Conservation (phyloP, 2,113 vertebrate genomes). For the Rostratula benghalensis region DNA sequence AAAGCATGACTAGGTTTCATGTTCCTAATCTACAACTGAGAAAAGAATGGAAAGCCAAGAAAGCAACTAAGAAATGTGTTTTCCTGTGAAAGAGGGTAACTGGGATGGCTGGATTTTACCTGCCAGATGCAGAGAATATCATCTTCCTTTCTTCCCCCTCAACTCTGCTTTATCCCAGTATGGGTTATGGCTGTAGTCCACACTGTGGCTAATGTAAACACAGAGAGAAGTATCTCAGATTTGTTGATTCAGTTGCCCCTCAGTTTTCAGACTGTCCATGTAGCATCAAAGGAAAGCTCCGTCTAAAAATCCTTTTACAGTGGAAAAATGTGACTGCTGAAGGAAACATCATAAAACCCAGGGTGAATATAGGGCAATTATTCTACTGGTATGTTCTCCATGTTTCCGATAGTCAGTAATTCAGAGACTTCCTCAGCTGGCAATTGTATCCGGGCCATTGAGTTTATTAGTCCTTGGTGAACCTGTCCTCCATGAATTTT, state of each 20-base stretch:
- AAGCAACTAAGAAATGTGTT: not conserved
- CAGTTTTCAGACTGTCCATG: fast-evolving
- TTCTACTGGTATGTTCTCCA: not conserved
- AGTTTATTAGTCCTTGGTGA: not conserved
- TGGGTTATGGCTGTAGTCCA: not conserved
- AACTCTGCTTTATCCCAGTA: not conserved
- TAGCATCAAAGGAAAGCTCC: not conserved
- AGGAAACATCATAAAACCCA: not conserved
- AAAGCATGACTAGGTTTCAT: not conserved
- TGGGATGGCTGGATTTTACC: not conserved
- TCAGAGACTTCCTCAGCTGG: not conserved
- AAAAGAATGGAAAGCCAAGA: not conserved
- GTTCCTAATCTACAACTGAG: not conserved
- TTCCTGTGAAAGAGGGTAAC: not conserved
- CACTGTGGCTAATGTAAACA: not conserved
- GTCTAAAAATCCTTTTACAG: not conserved
- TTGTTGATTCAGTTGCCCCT: not conserved
- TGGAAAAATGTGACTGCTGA: not conserved
- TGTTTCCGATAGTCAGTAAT: not conserved
- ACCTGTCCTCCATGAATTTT: not conserved
- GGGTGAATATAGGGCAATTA: not conserved
- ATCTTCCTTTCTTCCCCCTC: not conserved
- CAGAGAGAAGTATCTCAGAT: not conserved
- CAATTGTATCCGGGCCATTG: not conserved
- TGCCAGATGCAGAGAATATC: not conserved